These are phyloP conservation scores for Turritopsis rubra DNA, from an alignment of 30 jellyfish, hydroid and myxozoan genomes.

Conservation along the genomic window DNA sequence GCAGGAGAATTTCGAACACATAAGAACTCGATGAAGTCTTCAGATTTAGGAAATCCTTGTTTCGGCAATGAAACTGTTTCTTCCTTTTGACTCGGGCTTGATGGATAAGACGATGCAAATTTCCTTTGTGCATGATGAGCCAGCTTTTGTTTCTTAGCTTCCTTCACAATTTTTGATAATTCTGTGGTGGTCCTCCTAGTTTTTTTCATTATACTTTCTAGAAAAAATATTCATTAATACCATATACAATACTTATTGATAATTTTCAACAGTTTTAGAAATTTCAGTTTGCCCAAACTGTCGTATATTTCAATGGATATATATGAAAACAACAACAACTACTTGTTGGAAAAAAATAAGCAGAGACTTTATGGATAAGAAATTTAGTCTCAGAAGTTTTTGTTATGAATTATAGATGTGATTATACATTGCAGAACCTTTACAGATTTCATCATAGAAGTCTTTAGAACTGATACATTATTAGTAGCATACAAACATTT, in stretches of 20 bases:
- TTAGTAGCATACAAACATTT: too few species aligned
- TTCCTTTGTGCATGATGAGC: constrained; percentile 26
- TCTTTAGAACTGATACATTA: too few species aligned
- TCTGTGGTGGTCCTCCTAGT: constrained; percentile 8
- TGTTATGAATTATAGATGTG: too few species aligned
- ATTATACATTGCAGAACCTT: too few species aligned
- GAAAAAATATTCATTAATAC: background rate
- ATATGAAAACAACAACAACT: too few species aligned
- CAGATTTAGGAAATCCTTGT: constrained; percentile 17
- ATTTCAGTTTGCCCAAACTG: too few species aligned
- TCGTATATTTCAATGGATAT: too few species aligned
- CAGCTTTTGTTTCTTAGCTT: constrained; percentile 24
- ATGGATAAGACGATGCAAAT: constrained; percentile 27
- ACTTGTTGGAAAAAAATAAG: too few species aligned
- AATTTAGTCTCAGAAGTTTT: too few species aligned
- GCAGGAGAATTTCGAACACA: constrained; percentile 26
- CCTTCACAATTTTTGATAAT: background rate
- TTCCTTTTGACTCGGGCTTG: constrained; percentile 23
- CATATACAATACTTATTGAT: background rate
- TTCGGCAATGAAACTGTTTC: background rate
- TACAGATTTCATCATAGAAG: too few species aligned
- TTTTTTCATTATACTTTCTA: background rate
- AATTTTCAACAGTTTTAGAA: background rate
- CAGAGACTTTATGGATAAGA: too few species aligned
- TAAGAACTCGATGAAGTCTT: constrained; percentile 34